Evolutionary conservation across 2,888 invertebrate genomes (phyloP).

Genomic region (Drosophila birchii): DNA sequence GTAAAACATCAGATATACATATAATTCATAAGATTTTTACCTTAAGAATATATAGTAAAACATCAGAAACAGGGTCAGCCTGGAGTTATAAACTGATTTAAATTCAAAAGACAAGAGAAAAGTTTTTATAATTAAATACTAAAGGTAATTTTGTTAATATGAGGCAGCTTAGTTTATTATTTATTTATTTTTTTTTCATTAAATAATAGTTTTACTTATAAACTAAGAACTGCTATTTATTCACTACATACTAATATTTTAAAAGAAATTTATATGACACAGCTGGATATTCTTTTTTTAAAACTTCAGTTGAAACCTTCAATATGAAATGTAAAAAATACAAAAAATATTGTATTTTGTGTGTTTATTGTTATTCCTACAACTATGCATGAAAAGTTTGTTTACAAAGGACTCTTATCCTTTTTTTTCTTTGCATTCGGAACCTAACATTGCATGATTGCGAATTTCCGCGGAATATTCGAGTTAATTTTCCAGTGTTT

Average conservation of each 20-base stretch:
- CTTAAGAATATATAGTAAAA: background rate
- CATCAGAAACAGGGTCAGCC: background rate
- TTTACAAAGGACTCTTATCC: slow-evolving; percentile 7
- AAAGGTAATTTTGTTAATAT: background rate
- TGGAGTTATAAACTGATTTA: background rate
- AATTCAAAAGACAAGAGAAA: background rate
- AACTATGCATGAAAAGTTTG: background rate
- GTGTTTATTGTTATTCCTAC: background rate
- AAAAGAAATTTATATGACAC: background rate
- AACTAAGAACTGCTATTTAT: too few species aligned
- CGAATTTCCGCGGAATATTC: slow-evolving; percentile 28
- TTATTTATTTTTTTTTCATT: too few species aligned
- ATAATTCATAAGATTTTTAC: background rate
- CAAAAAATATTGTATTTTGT: background rate
- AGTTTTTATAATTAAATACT: background rate
- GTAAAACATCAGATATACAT: background rate
- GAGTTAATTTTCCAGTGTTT: slow-evolving; percentile 26
- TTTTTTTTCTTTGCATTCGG: background rate
- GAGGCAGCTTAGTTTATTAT: too few species aligned
- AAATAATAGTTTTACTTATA: too few species aligned
- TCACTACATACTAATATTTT: background rate
- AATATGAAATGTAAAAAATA: background rate
- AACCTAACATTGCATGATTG: slow-evolving; percentile 33
- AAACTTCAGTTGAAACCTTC: background rate
- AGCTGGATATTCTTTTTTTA: background rate